A percentile compares a stretch with the other conserved stretches of the same genome.
Evolutionary conservation across 1,140 invertebrate genomes (phyloP).

Genomic region (Drosophila sechellia): DNA sequence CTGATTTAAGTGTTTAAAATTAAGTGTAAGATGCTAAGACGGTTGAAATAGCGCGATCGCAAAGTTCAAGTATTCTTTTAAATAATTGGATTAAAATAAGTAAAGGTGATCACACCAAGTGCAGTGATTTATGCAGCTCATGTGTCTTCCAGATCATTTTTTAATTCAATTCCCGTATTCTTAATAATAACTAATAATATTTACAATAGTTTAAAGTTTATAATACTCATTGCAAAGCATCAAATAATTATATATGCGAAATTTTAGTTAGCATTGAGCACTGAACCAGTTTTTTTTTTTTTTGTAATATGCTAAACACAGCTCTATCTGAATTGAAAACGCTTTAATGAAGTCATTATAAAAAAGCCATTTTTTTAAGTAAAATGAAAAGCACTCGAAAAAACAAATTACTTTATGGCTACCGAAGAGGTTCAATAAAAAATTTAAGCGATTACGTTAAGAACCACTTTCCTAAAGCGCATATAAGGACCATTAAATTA

Average conservation of each 20-base stretch:
- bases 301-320: constrained; percentile 1
- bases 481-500: neutral
- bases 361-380: constrained; percentile 1
- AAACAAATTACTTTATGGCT: neutral
- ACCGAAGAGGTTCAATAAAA: neutral
- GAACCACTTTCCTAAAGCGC: neutral
- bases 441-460: neutral
- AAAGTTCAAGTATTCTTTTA: neutral
- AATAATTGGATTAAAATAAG: too few species aligned
- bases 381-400: neutral
- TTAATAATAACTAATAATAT: neutral
- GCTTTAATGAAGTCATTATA: constrained; percentile 13
- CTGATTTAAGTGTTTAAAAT: constrained; percentile 5
- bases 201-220: neutral
- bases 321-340: constrained; percentile 1
- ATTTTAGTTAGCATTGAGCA: neutral
- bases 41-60: too few species aligned
- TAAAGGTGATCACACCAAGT: neutral
- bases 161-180: neutral
- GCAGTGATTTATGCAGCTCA: too few species aligned
- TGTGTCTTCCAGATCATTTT: too few species aligned
- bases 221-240: too few species aligned
- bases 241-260: neutral
- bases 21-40: neutral
- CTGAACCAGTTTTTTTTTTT: constrained; percentile 28